Base-by-base conservation (phyloP, 23 tunicate species). In the Styela clava region DNA sequence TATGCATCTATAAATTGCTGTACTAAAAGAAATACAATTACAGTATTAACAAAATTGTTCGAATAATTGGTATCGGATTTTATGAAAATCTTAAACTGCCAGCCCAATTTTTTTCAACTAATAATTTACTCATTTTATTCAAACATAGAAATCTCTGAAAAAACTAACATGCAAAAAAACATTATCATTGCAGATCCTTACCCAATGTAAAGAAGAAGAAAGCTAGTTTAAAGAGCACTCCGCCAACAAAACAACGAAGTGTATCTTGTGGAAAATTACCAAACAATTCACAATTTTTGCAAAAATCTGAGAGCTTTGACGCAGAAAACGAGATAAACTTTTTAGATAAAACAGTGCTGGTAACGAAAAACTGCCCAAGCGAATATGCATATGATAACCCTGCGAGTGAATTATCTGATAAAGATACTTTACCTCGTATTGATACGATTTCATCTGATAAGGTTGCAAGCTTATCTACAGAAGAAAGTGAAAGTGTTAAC, bases 191-290 rank as follows among this genome's bases (percentile, higher is more conserved):
- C n/a, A 71, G 77, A 32, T 71, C 77, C 3, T 16, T 71, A 28
- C 77, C 77, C 34, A 35, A 71, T 30, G 35, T 71, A 3, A 71
- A 71, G 77, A 44, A 44, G 12, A 44, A 44, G 56, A 44, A 12
- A 12, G 56, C 56, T 5, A 44, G 56, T 44, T 44, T 12, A 44
- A 44, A 12, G 12, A 71, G 16, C 24, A 33, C 35, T 3, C 7
- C 77, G 35, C 34, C 77, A 30, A 18, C 77, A 34, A 71, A 71
- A 16, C 35, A 71, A 21, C 27, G 77, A 34, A 71, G 77, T 32
- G 77, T 71, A 3, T 71, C 77, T 21, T 71, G 77, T 34, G 77
- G 77, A 71, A 71, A 71, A 71, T 35, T 71, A 26, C 37, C 77
- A 16, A 71, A 71, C 35, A 32, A 71, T 32, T 21, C 77, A 21